Base-by-base conservation (phyloP, 2,113 vertebrate genomes). In the Carlito syrichta region DNA sequence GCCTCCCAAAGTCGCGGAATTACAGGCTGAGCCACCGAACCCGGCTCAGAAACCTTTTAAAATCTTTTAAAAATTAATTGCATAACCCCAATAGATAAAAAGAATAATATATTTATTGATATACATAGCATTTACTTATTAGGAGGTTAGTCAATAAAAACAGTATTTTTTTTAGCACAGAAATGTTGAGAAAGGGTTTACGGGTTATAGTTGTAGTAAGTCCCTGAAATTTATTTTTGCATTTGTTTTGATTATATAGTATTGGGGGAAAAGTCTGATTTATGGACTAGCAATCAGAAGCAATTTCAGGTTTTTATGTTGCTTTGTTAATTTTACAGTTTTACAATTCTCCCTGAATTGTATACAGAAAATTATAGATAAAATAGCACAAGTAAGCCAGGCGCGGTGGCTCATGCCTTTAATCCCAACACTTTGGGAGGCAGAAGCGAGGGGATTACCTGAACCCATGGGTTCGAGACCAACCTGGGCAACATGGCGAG, bases 51-150 rank as follows among this genome's bases (percentile, higher is more conserved):
- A 89, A 71, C 0, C 9, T 74, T 92, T 91, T 62, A 35, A 12
- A 71, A 91, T 43, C 17, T 95, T 86, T 56, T 56, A 56, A 88
- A 93, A 96, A 77, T 69, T 91, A 88, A 86, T 77, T 32, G 14
- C 3, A 68, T 9, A 69, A n/a, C 4, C 23, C 22, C 11, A 85
- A 54, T 87, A 45, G 25, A 27, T 71, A n/a, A 45, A 90, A 87
- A 77, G 9, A 52, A 52, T 3, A 56, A 38, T 45, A 32, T 50
- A 45, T 66, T 56, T 87, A 88, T 52, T 89, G 63, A 78, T 27
- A 66, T 45, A 93, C 62, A 56, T 32, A 71, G 27, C 32, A 68
- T 90, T 91, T 83, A 56, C 11, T 63, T 73, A 71, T 7, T 43
- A 94, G 38, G 58, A 81, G 92, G 32, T 91, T 87, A 90, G 50